Evolutionary conservation across 1,140 invertebrate genomes (phyloP).

Genomic region (Diprion similis): DNA sequence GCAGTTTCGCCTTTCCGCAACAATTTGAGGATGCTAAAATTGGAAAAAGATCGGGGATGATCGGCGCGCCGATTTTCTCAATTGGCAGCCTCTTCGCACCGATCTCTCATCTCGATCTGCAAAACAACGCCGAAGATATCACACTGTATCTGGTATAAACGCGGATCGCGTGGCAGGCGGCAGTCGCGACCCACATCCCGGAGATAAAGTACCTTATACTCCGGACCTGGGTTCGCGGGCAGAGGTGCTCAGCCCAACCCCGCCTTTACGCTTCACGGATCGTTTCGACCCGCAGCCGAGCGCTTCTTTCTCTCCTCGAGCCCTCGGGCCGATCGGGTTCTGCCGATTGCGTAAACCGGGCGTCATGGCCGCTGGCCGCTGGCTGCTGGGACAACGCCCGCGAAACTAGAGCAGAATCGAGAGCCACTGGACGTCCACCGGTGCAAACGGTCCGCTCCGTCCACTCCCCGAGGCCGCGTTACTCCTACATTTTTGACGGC

Average conservation of each 20-base stretch:
- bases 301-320: constrained; percentile 31
- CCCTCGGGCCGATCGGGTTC: constrained; percentile 27
- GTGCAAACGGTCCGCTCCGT: constrained; percentile 34
- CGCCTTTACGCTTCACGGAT: constrained; percentile 36
- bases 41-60: no score
- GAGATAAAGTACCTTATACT: constrained; percentile 46
- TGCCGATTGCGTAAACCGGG: constrained; percentile 9
- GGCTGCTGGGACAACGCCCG: background rate
- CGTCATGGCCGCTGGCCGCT: background rate
- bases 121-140: constrained; percentile 38
- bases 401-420: constrained; percentile 19
- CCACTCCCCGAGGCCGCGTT: constrained; percentile 37
- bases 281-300: constrained; percentile 21
- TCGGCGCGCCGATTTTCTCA: background rate
- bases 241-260: constrained; percentile 52
- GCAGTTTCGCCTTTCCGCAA: no score
- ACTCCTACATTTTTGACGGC: constrained; percentile 48
- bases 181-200: constrained; percentile 55
- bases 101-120: constrained; percentile 34
- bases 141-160: background rate
- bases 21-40: no score
- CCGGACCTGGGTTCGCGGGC: constrained; percentile 43
- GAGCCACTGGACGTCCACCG: constrained; percentile 25
- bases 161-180: constrained; percentile 49
- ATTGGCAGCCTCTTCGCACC: background rate